Evolutionary conservation across 2,797 vertebrate genomes (phyloP).

Genomic region (Silurus lanzhouensis): DNA sequence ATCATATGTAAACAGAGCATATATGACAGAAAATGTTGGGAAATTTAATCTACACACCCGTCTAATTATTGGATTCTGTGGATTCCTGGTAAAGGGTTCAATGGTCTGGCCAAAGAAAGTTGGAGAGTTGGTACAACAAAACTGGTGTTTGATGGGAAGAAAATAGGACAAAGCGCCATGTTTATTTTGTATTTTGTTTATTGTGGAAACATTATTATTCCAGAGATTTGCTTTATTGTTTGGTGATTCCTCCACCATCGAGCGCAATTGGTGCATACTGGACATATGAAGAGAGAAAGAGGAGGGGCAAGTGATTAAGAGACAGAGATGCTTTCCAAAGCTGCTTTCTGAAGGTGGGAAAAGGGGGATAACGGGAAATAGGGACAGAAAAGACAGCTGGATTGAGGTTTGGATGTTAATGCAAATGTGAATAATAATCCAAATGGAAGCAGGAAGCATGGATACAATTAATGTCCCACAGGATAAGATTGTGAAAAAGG

Average conservation of each 20-base stretch:
- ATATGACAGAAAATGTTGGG: not conserved
- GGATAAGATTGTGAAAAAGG: conserved; percentile 75
- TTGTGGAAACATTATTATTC: not conserved
- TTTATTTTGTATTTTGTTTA: not conserved
- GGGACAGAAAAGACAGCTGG: conserved; percentile 42
- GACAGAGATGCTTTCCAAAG: conserved; percentile 36
- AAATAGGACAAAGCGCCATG: not conserved
- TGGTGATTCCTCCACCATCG: not conserved
- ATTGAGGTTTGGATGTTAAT: conserved; percentile 48
- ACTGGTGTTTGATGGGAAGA: not conserved
- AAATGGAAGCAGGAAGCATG: conserved; percentile 66
- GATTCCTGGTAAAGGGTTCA: not conserved
- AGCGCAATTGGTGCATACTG: not conserved
- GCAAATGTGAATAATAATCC: conserved; percentile 62
- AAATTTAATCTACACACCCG: not conserved
- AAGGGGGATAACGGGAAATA: conserved; percentile 14
- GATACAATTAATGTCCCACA: conserved; percentile 66
- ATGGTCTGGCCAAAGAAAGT: not conserved
- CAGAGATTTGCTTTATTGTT: not conserved
- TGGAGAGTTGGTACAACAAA: not conserved
- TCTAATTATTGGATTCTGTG: not conserved
- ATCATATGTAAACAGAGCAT: not conserved
- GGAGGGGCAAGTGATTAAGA: conserved; percentile 44
- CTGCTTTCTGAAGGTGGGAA: conserved; percentile 35
- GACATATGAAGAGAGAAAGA: conserved; percentile 22